Conservation (phyloP, 1,140 invertebrate genomes). For the Wiebesia pumilae region DNA sequence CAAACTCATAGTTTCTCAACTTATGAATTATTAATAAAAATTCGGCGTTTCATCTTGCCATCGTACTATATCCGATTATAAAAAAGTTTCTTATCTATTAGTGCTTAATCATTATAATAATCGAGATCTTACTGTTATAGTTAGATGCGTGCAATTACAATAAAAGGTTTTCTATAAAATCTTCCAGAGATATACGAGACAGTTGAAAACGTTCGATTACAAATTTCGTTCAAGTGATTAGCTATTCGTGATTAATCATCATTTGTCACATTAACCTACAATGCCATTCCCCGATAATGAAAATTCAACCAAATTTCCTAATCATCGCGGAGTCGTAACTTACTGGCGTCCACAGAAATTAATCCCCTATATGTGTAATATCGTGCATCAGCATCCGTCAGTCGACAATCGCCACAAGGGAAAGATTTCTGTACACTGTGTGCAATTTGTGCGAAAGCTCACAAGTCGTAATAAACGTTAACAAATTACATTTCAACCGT, state of each 20-base stretch:
- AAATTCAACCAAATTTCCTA: neutral
- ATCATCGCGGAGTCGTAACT: neutral
- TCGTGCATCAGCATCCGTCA: neutral
- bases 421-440: neutral
- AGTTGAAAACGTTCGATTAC: too few species aligned
- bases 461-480: neutral
- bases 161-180: too few species aligned
- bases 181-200: too few species aligned
- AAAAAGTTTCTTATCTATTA: neutral
- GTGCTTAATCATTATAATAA: neutral
- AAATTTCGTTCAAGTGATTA: too few species aligned
- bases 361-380: neutral
- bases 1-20: constrained; percentile 39
- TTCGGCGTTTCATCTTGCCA: neutral
- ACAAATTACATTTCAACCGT: neutral
- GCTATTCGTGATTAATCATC: too few species aligned
- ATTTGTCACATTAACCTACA: too few species aligned
- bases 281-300: too few species aligned
- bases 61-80: neutral
- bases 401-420: neutral
- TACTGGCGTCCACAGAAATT: neutral
- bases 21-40: constrained; percentile 50
- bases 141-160: neutral
- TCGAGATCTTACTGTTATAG: neutral
- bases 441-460: neutral